These are phyloP conservation scores for Athalia cordata DNA, from an alignment of 2,888 invertebrate species.

Conservation along the genomic window DNA sequence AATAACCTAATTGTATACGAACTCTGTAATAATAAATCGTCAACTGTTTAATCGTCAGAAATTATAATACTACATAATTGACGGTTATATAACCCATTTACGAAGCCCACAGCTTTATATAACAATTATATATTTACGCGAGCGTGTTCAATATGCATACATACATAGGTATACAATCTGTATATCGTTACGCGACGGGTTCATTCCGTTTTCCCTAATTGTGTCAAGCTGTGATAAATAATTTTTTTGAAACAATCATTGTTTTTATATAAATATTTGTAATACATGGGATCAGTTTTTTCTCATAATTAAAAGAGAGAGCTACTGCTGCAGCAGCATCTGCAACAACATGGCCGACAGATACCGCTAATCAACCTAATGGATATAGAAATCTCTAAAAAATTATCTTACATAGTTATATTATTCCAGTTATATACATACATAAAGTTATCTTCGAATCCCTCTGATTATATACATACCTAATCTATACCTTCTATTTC, in stretches of 20 bases:
- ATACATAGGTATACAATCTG: neutral
- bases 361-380: slow-evolving; percentile 44
- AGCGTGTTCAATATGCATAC: too few species aligned
- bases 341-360: neutral
- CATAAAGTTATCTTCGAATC: neutral
- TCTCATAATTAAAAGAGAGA: slow-evolving; percentile 40
- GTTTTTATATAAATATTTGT: neutral
- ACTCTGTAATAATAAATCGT: neutral
- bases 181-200: neutral
- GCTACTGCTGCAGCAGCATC: neutral
- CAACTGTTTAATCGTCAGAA: neutral
- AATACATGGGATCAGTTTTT: neutral
- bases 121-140: neutral
- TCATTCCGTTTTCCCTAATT: slow-evolving; percentile 12
- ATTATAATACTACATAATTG: slow-evolving; percentile 13
- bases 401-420: neutral
- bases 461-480: neutral
- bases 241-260: neutral
- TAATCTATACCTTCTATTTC: neutral
- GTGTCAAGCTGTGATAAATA: neutral
- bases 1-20: neutral
- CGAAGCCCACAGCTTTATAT: neutral
- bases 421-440: neutral
- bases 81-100: slow-evolving; percentile 35
- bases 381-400: slow-evolving; percentile 38